Evolutionary conservation across 2,797 vertebrate genomes (phyloP), one percentile per base, ranked within the genome.

Genomic region (Mormyrus proboscirostris): DNA sequence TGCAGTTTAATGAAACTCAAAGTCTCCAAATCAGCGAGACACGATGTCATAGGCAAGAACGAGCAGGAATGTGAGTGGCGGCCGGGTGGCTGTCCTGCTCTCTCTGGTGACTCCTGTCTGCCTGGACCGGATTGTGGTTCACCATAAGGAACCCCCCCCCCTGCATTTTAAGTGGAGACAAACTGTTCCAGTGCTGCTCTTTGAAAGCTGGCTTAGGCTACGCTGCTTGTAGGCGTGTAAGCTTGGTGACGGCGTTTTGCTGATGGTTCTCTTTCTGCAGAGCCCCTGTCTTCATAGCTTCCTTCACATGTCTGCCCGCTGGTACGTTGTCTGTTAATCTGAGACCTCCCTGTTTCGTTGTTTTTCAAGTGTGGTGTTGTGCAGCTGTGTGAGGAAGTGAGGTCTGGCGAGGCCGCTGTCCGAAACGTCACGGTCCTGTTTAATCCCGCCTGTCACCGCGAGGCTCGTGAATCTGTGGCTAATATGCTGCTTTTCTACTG

Each of bases 101-200:
- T 79, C 47, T 73, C n/a, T 29, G 12, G 50, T 19, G 33, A 29
- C 84, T 86, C 8, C n/a, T 86, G 44, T 14, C n/a, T 22, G 44
- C 49, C 29, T 86, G 49, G 62, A 76, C 3, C 4, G 29, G 2
- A 6, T 49, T 87, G 38, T 47, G 29, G 25, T 79, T 38, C 62
- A 89, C 85, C 55, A n/a, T 59, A 47, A 57, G 44, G 85, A 49
- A 59, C 49, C 22, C 41, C 59, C 16, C 57, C 9, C 14, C 12
- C 6, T 44, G 33, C 73, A 44, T 47, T 50, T 79, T 44, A 14
- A 49, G 85, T 82, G n/a, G 69, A 89, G 50, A 88, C 85, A 89
- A 62, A 89, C n/a, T 89, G 84, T 89, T 87, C 89, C 50, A 87
- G 62, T 16, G 8, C 22, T 38, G 55, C 47, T 57, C 84, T 89